Base-by-base conservation (phyloP, 2,797 vertebrate genomes). In the Cygnus olor region DNA sequence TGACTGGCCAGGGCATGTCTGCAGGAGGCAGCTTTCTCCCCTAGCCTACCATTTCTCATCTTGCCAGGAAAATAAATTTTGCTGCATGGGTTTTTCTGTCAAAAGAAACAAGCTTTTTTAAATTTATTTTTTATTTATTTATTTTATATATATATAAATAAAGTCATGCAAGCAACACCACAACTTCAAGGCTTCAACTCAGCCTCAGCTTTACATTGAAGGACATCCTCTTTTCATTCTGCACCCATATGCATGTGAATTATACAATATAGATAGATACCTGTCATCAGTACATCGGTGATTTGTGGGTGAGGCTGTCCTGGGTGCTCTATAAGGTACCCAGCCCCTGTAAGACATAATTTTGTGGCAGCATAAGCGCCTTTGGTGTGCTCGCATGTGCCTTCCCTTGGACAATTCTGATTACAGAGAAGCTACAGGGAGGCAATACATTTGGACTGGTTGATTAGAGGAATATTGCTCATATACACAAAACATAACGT, bases 381-480 rank as follows among this genome's bases (percentile, higher is more conserved):
- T 70, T 64, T 71, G 79, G 58, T 78, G 68, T 36, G 73, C 51
- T 76, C 47, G 69, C 47, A 53, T 10, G 7, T 28, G 63, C 61
- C 60, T 85, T 88, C 65, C 73, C 51, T 70, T 47, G 51, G 38
- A 95, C 88, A 80, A 61, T 87, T 69, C 76, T 58, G 74, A 72
- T 84, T 80, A 44, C 72, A 65, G 61, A 94, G 80, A 44, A 84
- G 85, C 83, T 84, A 86, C 71, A 42, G 84, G 56, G 51, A 85
- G 56, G 53, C n/a, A 88, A 53, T 65, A 57, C 61, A 53, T 89
- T 94, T 81, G 63, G 74, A 96, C 88, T 1, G 4, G 76, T 51
- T 92, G 84, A 88, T 89, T 73, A 86, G 74, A 79, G 80, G 57
- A 91, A 93, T 78, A 81, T 88, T 96, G 90, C 72, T 96, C 71